Conservation (phyloP, 2,113 vertebrate genomes). For the Isichthys henryi region DNA sequence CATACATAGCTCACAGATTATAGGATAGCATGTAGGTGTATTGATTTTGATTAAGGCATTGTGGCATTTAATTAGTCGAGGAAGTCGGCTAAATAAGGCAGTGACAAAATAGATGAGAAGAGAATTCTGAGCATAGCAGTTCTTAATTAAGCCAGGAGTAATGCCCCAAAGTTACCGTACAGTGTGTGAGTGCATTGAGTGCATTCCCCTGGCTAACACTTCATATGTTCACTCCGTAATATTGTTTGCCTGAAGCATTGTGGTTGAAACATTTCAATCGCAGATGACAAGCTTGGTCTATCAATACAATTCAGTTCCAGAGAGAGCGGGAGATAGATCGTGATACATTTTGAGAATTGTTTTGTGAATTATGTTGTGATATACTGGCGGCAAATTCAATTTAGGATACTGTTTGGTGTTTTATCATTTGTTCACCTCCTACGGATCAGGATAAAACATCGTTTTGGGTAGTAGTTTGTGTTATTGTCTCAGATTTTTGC, state of each 20-base stretch:
- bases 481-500: background rate
- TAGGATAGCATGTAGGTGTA: background rate
- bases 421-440: background rate
- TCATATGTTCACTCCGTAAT: background rate
- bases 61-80: background rate
- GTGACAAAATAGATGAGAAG: background rate
- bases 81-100: background rate
- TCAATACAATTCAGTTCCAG: background rate
- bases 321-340: background rate
- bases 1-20: background rate
- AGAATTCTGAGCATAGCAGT: background rate
- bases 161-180: background rate
- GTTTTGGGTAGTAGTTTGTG: background rate
- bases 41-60: background rate
- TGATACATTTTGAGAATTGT: background rate
- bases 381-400: background rate
- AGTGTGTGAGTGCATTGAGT: background rate
- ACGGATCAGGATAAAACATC: background rate
- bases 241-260: background rate
- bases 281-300: background rate
- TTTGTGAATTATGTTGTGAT: background rate
- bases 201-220: background rate
- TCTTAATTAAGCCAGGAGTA: background rate
- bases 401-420: background rate
- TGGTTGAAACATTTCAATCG: background rate